Conservation (phyloP, 2,797 vertebrate genomes). For the Eurystomus glaucurus region DNA sequence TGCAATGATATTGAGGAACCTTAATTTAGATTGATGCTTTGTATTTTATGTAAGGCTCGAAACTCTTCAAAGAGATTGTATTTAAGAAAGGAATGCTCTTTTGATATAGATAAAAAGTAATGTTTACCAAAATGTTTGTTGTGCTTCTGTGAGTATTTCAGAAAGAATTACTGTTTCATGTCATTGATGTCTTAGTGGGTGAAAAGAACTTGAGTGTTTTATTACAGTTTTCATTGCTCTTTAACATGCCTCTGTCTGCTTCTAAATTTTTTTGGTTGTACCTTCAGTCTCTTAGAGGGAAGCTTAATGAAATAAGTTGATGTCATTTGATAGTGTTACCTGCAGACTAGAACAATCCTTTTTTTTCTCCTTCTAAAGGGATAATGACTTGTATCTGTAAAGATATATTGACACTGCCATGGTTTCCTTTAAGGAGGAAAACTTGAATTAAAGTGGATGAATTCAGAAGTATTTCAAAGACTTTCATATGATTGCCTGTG, state of each 20-base stretch:
- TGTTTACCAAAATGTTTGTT: background rate
- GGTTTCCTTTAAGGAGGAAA: background rate
- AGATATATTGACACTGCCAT: background rate
- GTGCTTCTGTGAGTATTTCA: background rate
- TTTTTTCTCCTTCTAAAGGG: background rate
- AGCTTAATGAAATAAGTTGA: background rate
- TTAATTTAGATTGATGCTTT: conserved; percentile 28
- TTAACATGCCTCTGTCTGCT: rapidly evolving
- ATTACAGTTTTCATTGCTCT: background rate
- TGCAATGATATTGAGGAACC: conserved; percentile 5
- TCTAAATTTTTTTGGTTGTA: background rate
- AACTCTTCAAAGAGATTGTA: conserved; percentile 33
- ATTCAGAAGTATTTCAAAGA: background rate
- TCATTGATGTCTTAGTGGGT: background rate
- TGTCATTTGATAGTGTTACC: background rate
- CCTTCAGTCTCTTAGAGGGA: background rate
- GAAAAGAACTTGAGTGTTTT: background rate
- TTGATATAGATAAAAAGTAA: background rate
- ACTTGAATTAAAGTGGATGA: background rate
- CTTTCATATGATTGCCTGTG: background rate
- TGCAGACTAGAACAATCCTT: background rate
- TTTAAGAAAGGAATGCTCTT: conserved; percentile 50
- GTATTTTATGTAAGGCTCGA: conserved; percentile 7
- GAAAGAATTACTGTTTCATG: background rate
- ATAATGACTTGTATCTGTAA: background rate